A percentile compares a stretch with the other conserved stretches of the same genome.
These are phyloP conservation scores for Rhamnusium bicolor DNA, from an alignment of 2,888 invertebrate genomes.

Conservation along the genomic window DNA sequence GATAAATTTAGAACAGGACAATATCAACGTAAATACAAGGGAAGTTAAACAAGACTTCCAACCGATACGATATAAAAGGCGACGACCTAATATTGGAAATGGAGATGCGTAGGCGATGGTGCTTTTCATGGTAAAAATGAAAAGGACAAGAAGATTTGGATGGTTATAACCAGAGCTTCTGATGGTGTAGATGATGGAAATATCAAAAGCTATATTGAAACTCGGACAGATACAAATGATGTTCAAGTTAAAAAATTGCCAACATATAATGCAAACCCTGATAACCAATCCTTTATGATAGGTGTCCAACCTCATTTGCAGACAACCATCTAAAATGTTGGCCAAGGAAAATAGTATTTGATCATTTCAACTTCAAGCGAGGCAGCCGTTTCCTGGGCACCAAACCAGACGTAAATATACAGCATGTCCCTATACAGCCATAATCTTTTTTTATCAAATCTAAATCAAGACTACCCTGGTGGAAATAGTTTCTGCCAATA, in stretches of 20 bases:
- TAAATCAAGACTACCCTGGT: neutral
- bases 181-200: neutral
- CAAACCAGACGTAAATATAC: neutral
- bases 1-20: too few relatives aligned
- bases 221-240: neutral
- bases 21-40: too few relatives aligned
- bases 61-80: neutral
- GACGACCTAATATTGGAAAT: neutral
- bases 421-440: neutral
- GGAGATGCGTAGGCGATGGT: constrained; percentile 2
- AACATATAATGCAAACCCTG: neutral
- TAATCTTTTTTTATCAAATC: neutral
- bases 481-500: too few relatives aligned
- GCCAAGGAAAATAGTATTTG: neutral
- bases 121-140: constrained; percentile 1
- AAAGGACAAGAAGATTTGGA: constrained; percentile 2
- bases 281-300: constrained; percentile 15
- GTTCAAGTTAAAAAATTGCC: neutral
- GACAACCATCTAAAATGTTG: neutral
- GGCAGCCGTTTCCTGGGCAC: neutral
- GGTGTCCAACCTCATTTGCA: neutral
- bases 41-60: too few relatives aligned
- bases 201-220: neutral
- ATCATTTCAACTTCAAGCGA: neutral
- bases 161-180: neutral